Evolutionary conservation across 2,888 invertebrate genomes (phyloP), one percentile per base, ranked within the genome.

Genomic region (Monochamus alternatus): DNA sequence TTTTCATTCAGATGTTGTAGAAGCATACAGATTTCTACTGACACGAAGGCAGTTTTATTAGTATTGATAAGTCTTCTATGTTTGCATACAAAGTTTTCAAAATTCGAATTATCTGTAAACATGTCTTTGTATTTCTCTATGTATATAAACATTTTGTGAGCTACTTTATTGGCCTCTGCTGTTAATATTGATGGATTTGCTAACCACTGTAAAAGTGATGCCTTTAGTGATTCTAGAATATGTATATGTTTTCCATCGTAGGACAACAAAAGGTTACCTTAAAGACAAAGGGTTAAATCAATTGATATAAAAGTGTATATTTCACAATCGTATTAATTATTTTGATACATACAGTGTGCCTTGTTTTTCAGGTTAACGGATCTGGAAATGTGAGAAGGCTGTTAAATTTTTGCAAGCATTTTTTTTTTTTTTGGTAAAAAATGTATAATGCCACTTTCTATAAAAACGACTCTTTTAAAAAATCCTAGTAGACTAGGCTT

Each of bases 151-250:
- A 80, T 75, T 12, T 5, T n/a, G 59, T 75, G 58, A 12, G 75
- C 73, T 51, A 68, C 9, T 66, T 75, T 31, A 31, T 75, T 58
- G 3, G 78, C 75, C 1, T 78, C 70, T 59, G 64, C 63, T 38
- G 70, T 73, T 38, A 80, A 55, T 68, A 64, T 51, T 65, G 77
- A 78, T 7, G 77, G 75, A 44, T 63, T 63, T 58, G 76, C 60
- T 10, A 80, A 59, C 84, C 85, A 85, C 12, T 80, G 81, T 44
- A 85, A 74, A 31, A 84, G 32, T 3, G 81, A 78, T 60, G 81
- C 76, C 75, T 82, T 84, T 65, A 82, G 9, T 7, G 77, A 62
- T 63, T 78, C 67, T n/a, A 81, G 62, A 14, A 78, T 31, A 66
- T 70, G 77, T 12, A 51, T 44, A 64, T 68, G 70, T 30, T 59